Base-by-base conservation (phyloP, 2,888 invertebrate genomes). In the Globia sparganii region DNA sequence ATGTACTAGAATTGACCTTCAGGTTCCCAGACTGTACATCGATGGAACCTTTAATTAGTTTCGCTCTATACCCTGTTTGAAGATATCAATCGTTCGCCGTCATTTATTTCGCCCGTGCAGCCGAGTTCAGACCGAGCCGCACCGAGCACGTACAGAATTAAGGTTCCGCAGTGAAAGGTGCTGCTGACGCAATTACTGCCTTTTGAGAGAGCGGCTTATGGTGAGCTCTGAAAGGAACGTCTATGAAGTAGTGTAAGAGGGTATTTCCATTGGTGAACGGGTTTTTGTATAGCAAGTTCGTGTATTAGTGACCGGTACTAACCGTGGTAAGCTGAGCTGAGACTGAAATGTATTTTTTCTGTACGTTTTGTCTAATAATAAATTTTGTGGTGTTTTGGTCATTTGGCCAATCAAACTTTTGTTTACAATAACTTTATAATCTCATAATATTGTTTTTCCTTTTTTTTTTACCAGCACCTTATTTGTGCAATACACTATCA, bases 81-180 rank as follows among this genome's bases (percentile, higher is more conserved):
- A 72, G 59, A 64, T 72, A 72, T 43, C 74, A 59, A 37, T 28
- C 61, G 56, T 64, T 53, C 37, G 11, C 56, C 58, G 31, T 56
- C 68, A 73, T 73, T 83, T 76, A 80, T 67, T 77, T 59, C 34
- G 21, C 25, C 31, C 25, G 58, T 4, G 59, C 65, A 61, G 25
- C 58, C 11, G 67, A 74, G 25, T 62, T 37, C 69, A 31, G 34
- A 46, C n/a, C 62, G 18, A 72, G 56, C 31, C 43, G 71, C 68
- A 74, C 69, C 53, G 31, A 53, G 72, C 84, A 83, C 83, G 83
- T 83, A 75, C 81, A 18, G 72, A 28, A 59, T 72, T 56, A 72
- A 81, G 74, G 80, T 49, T 72, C 76, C 77, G 73, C 13, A 61
- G 56, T 31, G 37, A 69, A 75, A 68, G 67, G 56, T 78, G 67